phyloP scores from a whole-genome alignment of 2,113 vertebrate species.

The Chaenogobius annularis region DNA sequence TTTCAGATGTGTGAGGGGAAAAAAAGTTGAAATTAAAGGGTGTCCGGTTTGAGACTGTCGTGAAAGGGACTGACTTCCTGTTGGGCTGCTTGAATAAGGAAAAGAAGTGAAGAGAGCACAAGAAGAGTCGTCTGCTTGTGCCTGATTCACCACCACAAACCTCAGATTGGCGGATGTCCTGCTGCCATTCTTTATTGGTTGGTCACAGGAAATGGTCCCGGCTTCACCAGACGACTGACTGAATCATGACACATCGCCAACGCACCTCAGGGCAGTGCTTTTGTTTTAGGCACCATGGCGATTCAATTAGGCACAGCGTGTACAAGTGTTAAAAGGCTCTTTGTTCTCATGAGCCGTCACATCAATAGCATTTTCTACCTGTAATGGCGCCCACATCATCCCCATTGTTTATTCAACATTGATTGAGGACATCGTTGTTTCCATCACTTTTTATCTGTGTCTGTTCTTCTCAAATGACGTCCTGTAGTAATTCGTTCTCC shows the following conservation, averaged over 20 bases:
- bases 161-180: constrained; percentile 63
- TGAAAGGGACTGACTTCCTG: constrained; percentile 26
- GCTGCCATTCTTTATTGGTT: constrained; percentile 62
- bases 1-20: constrained; percentile 23
- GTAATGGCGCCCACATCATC: neutral
- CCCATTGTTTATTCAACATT: neutral
- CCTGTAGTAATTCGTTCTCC: neutral
- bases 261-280: constrained; percentile 6
- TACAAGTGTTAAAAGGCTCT: constrained; percentile 1
- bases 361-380: neutral
- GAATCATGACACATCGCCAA: constrained; percentile 8
- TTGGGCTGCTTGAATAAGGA: constrained; percentile 27
- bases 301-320: constrained; percentile 19
- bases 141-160: constrained; percentile 69
- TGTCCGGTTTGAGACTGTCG: constrained; percentile 12
- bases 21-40: constrained; percentile 25
- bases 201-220: constrained; percentile 69
- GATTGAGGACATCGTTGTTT: neutral
- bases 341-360: constrained; percentile 4
- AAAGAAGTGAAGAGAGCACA: constrained; percentile 34
- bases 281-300: neutral
- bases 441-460: neutral
- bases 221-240: constrained; percentile 41
- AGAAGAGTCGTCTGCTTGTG: constrained; percentile 42
- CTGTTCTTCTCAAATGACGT: neutral